These are phyloP conservation scores for Melanophora roralis DNA, from an alignment of 2,888 invertebrate species.

Conservation along the genomic window DNA sequence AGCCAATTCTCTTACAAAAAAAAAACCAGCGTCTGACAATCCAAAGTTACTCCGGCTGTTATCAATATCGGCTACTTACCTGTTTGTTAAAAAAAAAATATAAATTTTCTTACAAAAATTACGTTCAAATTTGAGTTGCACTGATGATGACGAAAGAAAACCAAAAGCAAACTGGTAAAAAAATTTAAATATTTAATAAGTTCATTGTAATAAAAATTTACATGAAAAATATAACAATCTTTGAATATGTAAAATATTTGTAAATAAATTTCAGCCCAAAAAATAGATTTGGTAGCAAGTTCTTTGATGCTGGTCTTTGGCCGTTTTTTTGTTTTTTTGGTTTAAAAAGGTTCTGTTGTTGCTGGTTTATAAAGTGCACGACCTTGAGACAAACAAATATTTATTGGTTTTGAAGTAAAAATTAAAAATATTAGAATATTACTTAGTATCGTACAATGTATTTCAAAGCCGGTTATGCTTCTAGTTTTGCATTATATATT, in stretches of 20 bases:
- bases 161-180: slow-evolving; percentile 13
- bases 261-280: not conserved
- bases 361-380: not conserved
- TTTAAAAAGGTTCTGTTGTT: not conserved
- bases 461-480: not conserved
- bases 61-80: not conserved
- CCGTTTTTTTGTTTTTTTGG: not conserved
- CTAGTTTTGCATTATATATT: no score
- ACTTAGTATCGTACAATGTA: not conserved
- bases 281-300: not conserved
- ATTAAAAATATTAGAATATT: not conserved
- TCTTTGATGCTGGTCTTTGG: not conserved
- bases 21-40: not conserved
- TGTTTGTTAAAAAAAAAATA: slow-evolving; percentile 9
- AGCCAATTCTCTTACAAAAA: slow-evolving; percentile 69
- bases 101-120: slow-evolving; percentile 1
- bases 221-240: not conserved
- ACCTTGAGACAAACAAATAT: slow-evolving; percentile 8
- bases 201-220: not conserved
- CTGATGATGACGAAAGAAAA: not conserved
- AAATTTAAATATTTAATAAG: not conserved
- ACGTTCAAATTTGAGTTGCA: slow-evolving; percentile 8
- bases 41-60: not conserved
- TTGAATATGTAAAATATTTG: not conserved
- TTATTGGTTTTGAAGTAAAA: not conserved